Evolutionary conservation across 1,140 invertebrate genomes (phyloP).

Genomic region (Phymastichus coffea): DNA sequence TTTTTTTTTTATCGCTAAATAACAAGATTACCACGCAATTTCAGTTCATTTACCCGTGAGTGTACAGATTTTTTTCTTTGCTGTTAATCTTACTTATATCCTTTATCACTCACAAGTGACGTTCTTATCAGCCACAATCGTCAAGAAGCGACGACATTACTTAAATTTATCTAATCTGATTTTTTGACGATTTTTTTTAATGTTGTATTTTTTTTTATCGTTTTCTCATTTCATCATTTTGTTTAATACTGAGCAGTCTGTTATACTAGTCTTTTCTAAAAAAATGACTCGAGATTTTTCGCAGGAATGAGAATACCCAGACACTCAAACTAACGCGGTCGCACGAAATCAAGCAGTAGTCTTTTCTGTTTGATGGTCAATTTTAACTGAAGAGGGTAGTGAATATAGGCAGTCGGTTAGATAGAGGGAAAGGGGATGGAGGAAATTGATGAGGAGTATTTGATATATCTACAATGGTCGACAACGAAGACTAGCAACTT

Average conservation of each 20-base stretch:
- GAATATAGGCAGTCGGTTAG: too few species aligned
- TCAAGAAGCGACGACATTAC: slow-evolving; percentile 10
- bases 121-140: slow-evolving; percentile 1
- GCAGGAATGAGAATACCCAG: slow-evolving; percentile 7
- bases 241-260: slow-evolving; percentile 26
- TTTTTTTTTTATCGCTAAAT: slow-evolving; percentile 6
- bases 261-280: slow-evolving; percentile 26
- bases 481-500: too few species aligned
- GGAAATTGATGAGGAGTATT: too few species aligned
- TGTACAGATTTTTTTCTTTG: slow-evolving; percentile 5
- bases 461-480: too few species aligned
- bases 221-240: not conserved
- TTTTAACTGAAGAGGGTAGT: too few species aligned
- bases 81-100: slow-evolving; percentile 8
- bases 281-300: slow-evolving; percentile 22
- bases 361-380: too few species aligned
- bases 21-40: slow-evolving; percentile 4
- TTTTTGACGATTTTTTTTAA: slow-evolving; percentile 18
- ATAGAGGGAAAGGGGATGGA: too few species aligned
- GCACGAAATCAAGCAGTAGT: slow-evolving; percentile 7
- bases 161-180: slow-evolving; percentile 19
- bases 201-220: too few species aligned
- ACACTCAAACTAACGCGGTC: slow-evolving; percentile 7
- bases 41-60: not conserved
- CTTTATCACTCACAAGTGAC: slow-evolving; percentile 7